Base-by-base conservation (phyloP, 1,140 invertebrate species). In the Xylocopa sonorina region DNA sequence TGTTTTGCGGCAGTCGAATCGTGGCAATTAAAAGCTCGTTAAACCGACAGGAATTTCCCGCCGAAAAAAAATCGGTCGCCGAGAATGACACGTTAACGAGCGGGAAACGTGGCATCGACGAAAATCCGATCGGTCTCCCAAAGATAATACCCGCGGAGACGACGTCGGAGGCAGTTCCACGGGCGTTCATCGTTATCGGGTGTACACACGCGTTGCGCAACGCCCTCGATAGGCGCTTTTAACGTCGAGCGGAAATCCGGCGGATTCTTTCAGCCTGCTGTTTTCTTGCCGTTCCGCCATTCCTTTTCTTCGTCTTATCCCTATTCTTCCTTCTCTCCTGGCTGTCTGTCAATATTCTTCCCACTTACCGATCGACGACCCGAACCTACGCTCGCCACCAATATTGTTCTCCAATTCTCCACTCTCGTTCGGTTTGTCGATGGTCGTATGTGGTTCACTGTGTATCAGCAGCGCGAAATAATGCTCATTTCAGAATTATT, bases 201-300 rank as follows among this genome's bases (percentile, higher is more conserved):
- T 57, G 58, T 57, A 50, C 27, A 74, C 69, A 71, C 62, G 41
- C 32, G 71, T 90, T 90, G 88, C 88, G 86, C 86, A 90, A 91
- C 84, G 86, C 82, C 83, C 81, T 89, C 86, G 87, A 90, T 91
- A 89, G 82, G 51, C 63, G 64, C 74, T 87, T n/a, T 80, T 85
- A 85, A 87, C 87, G 79, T 71, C 82, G 82, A 87, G 85, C 90
- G 90, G 90, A 91, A 89, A 91, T 90, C 90, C 88, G 90, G 89
- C 85, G 86, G 82, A 91, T 89, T 91, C 87, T 91, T 90, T 90
- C 83, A 80, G 84, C 81, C 87, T 86, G 82, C 66, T 75, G 83
- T 85, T 87, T 87, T 87, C 86, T 86, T 82, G 66, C 63, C 69
- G 83, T 78, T 69, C 71, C 62, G 50, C 69, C 53, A 48, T 80